A percentile compares a stretch with the other conserved stretches of the same genome.
Conservation (phyloP, 2,797 vertebrate species). For the Emys orbicularis region DNA sequence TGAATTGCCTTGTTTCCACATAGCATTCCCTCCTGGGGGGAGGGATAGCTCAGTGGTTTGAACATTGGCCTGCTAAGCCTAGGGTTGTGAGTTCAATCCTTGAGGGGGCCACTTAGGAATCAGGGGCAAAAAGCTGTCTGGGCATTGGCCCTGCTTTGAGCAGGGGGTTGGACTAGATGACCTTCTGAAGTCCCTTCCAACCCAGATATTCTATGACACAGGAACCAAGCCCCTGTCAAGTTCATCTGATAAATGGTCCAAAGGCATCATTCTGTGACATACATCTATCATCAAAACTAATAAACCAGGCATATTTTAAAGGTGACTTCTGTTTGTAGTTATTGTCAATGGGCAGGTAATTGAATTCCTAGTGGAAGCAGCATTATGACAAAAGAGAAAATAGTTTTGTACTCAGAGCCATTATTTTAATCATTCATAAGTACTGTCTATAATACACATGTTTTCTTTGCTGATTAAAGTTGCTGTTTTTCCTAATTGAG, state of each 20-base stretch:
- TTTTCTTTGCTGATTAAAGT: conserved; percentile 63
- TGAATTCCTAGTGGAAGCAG: conserved; percentile 27
- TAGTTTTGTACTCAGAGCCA: conserved; percentile 7
- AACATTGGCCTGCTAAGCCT: too few species aligned
- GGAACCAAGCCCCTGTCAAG: not conserved
- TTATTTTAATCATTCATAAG: conserved; percentile 52
- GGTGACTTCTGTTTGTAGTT: conserved; percentile 2
- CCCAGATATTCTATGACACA: not conserved
- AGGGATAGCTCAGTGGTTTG: too few species aligned
- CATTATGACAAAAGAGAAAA: conserved; percentile 23
- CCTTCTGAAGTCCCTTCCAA: too few species aligned
- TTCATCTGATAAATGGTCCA: not conserved
- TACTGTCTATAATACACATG: not conserved
- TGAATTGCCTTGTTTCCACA: not conserved
- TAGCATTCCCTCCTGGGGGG: not conserved
- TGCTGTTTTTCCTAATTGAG: conserved; percentile 26
- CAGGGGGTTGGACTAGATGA: too few species aligned
- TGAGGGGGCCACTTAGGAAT: too few species aligned
- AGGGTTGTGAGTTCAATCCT: too few species aligned
- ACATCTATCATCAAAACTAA: not conserved
- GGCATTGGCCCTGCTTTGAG: too few species aligned
- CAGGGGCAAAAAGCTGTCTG: too few species aligned
- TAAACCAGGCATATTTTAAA: not conserved
- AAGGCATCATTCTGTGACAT: not conserved
- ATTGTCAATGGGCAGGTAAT: not conserved